A percentile compares a stretch with the other conserved stretches of the same genome.
These are phyloP conservation scores for Enteromius paludinosus DNA, from an alignment of 2,797 vertebrate species.

Conservation along the genomic window DNA sequence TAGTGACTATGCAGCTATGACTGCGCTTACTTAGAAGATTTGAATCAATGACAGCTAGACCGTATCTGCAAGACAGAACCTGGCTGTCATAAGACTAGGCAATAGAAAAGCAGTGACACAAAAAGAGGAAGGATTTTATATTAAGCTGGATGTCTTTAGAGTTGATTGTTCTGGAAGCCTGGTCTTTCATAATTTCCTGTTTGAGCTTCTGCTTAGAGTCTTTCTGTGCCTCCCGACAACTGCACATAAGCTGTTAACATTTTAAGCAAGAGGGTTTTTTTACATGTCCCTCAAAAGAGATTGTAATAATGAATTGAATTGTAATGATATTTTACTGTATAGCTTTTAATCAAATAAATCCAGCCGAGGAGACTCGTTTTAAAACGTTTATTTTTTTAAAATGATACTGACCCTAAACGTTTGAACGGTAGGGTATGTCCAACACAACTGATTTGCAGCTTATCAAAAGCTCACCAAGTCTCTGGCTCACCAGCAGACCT, in stretches of 20 bases:
- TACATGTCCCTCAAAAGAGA: neutral
- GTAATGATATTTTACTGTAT: neutral
- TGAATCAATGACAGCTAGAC: constrained; percentile 31
- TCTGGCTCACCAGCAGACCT: constrained; percentile 7
- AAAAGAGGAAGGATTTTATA: constrained; percentile 62
- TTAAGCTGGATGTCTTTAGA: constrained; percentile 65
- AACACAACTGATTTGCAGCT: neutral
- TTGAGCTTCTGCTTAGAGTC: constrained; percentile 70
- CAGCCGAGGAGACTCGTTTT: neutral
- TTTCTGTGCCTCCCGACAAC: constrained; percentile 58
- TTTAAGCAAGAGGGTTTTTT: neutral
- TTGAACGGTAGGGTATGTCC: neutral
- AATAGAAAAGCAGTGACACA: constrained; percentile 49
- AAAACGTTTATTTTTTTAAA: neutral
- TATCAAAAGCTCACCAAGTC: constrained; percentile 12
- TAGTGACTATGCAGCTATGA: constrained; percentile 38
- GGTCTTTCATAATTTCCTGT: constrained; percentile 81
- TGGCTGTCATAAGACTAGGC: constrained; percentile 37
- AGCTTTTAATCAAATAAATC: neutral
- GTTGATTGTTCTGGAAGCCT: constrained; percentile 76
- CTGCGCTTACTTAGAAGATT: constrained; percentile 34
- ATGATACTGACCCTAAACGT: neutral
- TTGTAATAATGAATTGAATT: neutral
- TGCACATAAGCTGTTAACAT: constrained; percentile 19
- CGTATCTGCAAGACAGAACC: constrained; percentile 33